Conservation (phyloP, 1,140 invertebrate species). For the Drosophila nikananu region DNA sequence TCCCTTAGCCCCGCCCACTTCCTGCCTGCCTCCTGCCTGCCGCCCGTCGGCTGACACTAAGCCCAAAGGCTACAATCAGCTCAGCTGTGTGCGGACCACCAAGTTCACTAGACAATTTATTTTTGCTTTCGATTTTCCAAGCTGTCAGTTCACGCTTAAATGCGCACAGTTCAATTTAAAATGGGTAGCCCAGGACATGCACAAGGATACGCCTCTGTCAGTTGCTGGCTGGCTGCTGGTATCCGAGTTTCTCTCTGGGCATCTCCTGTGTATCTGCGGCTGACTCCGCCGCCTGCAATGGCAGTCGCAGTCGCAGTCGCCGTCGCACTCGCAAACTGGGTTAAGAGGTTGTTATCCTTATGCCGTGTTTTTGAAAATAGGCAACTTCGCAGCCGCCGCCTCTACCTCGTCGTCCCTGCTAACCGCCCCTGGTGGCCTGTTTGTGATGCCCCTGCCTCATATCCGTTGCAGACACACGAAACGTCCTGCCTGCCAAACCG, state of each 20-base stretch:
- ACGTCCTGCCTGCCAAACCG: slow-evolving; percentile 75
- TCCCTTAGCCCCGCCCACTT: slow-evolving; percentile 31
- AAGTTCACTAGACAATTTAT: slow-evolving; percentile 84
- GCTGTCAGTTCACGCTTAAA: slow-evolving; percentile 84
- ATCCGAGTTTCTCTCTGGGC: slow-evolving; percentile 16
- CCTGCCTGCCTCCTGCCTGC: slow-evolving; percentile 30
- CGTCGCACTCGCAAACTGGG: slow-evolving; percentile 68
- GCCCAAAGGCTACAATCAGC: slow-evolving; percentile 79
- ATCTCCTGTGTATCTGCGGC: slow-evolving; percentile 29
- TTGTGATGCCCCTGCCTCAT: slow-evolving; percentile 78
- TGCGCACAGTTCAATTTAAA: slow-evolving; percentile 84
- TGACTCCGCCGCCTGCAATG: slow-evolving; percentile 14
- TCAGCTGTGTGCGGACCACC: slow-evolving; percentile 77
- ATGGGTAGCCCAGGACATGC: slow-evolving; percentile 68
- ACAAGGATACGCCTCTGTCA: slow-evolving; percentile 52
- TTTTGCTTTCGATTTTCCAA: slow-evolving; percentile 84
- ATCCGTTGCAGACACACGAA: slow-evolving; percentile 82
- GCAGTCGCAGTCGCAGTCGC: slow-evolving; percentile 43
- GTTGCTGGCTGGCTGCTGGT: slow-evolving; percentile 27
- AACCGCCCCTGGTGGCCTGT: slow-evolving; percentile 57
- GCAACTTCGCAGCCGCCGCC: slow-evolving; percentile 45
- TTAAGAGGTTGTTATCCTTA: slow-evolving; percentile 84
- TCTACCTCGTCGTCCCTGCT: slow-evolving; percentile 1
- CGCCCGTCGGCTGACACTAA: slow-evolving; percentile 68
- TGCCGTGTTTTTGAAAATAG: slow-evolving; percentile 83